Evolutionary conservation across 2,113 vertebrate species (phyloP).

Genomic region (Alethe diademata): DNA sequence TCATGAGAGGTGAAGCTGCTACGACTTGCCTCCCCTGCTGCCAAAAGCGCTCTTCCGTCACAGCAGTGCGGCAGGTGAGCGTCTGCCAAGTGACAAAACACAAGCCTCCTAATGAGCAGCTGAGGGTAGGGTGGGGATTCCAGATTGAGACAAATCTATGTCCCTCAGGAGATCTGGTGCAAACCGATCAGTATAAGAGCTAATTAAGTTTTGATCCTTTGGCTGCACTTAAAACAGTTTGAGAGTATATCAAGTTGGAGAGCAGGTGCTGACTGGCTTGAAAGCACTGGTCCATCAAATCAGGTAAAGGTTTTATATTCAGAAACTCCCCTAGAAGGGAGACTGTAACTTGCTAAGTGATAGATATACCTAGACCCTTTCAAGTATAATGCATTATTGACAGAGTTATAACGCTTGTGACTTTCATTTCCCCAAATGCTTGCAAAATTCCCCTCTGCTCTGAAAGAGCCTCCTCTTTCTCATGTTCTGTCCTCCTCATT

Average conservation of each 20-base stretch:
- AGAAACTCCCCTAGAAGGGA: conserved; percentile 28
- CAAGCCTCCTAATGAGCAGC: conserved; percentile 47
- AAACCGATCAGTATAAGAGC: conserved; percentile 65
- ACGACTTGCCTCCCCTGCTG: conserved; percentile 52
- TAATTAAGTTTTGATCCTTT: conserved; percentile 83
- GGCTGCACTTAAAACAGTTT: conserved; percentile 79
- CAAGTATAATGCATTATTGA: conserved; percentile 41
- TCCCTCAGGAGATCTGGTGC: conserved; percentile 72
- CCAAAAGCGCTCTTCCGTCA: conserved; percentile 5
- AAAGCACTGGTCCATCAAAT: conserved; percentile 67
- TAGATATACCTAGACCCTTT: conserved; percentile 10
- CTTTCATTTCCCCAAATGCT: not conserved
- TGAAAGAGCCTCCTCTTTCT: not conserved
- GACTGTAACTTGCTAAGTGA: conserved; percentile 14
- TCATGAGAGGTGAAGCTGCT: not conserved
- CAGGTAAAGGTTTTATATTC: conserved; percentile 57
- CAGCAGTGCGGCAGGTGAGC: not conserved
- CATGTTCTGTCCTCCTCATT: not conserved
- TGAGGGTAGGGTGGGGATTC: conserved; percentile 66
- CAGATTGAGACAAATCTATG: conserved; percentile 74
- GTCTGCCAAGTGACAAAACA: conserved; percentile 59
- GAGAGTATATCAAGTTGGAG: conserved; percentile 66
- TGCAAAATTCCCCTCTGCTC: conserved; percentile 13
- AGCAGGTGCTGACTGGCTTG: conserved; percentile 80
- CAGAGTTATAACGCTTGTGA: conserved; percentile 22